Evolutionary conservation across 2,888 invertebrate genomes (phyloP).

Genomic region (Osmoderma eremita): DNA sequence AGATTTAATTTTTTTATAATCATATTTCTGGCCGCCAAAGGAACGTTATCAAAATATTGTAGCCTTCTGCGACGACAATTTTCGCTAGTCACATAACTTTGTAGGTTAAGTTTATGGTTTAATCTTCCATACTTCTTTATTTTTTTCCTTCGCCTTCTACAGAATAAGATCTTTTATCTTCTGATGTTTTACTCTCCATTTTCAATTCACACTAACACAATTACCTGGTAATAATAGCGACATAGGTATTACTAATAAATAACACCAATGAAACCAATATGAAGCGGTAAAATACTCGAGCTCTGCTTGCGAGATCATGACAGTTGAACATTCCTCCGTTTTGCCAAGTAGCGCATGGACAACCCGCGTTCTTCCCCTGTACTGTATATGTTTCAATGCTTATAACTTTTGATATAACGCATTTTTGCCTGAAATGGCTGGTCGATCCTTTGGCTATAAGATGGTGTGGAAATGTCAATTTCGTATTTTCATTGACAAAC

Average conservation of each 20-base stretch:
- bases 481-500: too few species aligned
- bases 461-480: too few species aligned
- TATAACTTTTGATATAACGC: too few species aligned
- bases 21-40: background rate
- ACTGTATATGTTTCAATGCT: too few species aligned
- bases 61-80: conserved; percentile 2
- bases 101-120: conserved; percentile 4
- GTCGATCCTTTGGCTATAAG: too few species aligned
- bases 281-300: background rate
- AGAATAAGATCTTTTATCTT: too few species aligned
- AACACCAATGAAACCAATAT: background rate
- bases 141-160: background rate
- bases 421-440: too few species aligned
- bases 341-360: background rate
- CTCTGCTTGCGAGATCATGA: background rate
- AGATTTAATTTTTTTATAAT: too few species aligned
- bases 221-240: conserved; percentile 3
- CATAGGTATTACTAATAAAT: background rate
- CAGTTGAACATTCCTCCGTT: background rate
- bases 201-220: background rate
- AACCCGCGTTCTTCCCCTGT: too few species aligned
- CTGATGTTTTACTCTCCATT: too few species aligned
- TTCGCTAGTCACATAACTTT: background rate
- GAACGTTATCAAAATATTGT: conserved; percentile 6
- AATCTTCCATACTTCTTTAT: background rate